Percentiles rank a stretch among this genome's conserved stretches.
Conservation (phyloP, 2,888 invertebrate species). For the Elmis aenea region DNA sequence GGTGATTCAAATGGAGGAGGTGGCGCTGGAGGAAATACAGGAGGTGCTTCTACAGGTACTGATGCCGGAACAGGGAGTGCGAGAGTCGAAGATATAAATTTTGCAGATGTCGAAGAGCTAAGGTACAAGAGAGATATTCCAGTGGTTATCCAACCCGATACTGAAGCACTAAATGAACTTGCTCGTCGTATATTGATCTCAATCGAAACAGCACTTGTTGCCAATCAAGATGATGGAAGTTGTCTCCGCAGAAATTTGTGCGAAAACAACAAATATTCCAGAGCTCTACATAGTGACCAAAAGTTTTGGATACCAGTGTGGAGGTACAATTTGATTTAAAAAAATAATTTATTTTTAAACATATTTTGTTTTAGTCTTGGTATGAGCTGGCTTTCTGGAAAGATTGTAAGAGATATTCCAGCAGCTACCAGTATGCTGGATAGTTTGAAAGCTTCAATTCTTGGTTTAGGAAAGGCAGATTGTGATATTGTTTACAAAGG, state of each 20-base stretch:
- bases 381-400: slow-evolving; percentile 69
- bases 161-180: slow-evolving; percentile 51
- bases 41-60: slow-evolving; percentile 9
- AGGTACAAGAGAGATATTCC: slow-evolving; percentile 40
- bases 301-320: slow-evolving; percentile 70
- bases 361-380: slow-evolving; percentile 56
- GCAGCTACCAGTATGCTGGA: slow-evolving; percentile 51
- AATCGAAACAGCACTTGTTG: slow-evolving; percentile 53
- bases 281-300: slow-evolving; percentile 51
- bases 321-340: slow-evolving; percentile 53
- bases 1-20: slow-evolving; percentile 11
- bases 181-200: slow-evolving; percentile 52
- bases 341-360: slow-evolving; percentile 4
- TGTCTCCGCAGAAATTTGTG: slow-evolving; percentile 64
- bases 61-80: slow-evolving; percentile 16
- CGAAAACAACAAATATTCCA: slow-evolving; percentile 61
- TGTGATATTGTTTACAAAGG: slow-evolving; percentile 58
- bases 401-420: slow-evolving; percentile 40
- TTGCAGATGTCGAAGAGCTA: no score
- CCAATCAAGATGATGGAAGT: slow-evolving; percentile 50
- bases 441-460: slow-evolving; percentile 60
- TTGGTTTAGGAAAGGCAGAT: slow-evolving; percentile 65
- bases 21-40: slow-evolving; percentile 10
- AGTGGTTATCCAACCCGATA: slow-evolving; percentile 35
- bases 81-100: slow-evolving; percentile 6